These are phyloP conservation scores for Congeria kusceri DNA, from an alignment of 2,888 invertebrate species.

Conservation along the genomic window DNA sequence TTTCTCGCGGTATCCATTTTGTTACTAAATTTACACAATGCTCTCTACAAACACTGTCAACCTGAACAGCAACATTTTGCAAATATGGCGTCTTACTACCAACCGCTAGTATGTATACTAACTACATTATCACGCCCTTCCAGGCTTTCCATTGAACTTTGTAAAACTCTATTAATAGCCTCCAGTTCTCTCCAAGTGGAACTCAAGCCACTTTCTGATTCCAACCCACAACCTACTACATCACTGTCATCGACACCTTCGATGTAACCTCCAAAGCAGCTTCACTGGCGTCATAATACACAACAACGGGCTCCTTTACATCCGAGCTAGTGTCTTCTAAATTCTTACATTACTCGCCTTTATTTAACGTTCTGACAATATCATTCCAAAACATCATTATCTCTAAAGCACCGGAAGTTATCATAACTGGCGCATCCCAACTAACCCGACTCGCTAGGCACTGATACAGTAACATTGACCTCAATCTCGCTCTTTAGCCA, in stretches of 20 bases:
- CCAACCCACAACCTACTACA: slow-evolving; percentile 37
- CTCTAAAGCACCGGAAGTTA: slow-evolving; percentile 8
- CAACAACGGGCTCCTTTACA: too few species aligned
- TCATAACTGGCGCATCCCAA: slow-evolving; percentile 32
- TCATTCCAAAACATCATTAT: slow-evolving; percentile 16
- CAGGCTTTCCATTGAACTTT: slow-evolving; percentile 19
- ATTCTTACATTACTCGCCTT: too few species aligned
- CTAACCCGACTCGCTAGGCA: slow-evolving; percentile 26
- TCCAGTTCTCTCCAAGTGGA: slow-evolving; percentile 60
- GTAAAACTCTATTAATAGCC: slow-evolving; percentile 40
- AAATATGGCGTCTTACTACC: slow-evolving; percentile 40
- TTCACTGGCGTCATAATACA: too few species aligned
- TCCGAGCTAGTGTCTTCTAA: too few species aligned
- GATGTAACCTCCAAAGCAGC: slow-evolving; percentile 1
- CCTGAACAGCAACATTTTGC: slow-evolving; percentile 33
- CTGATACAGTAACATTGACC: slow-evolving; percentile 16
- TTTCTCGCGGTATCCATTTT: slow-evolving; percentile 38
- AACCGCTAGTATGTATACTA: slow-evolving; percentile 16
- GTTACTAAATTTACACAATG: slow-evolving; percentile 13
- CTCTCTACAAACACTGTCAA: slow-evolving; percentile 28
- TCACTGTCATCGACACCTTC: background rate
- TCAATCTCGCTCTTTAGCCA: slow-evolving; percentile 27
- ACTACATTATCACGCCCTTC: slow-evolving; percentile 28
- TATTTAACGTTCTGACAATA: slow-evolving; percentile 8
- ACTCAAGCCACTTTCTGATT: slow-evolving; percentile 32